Evolutionary conservation across 2,797 vertebrate species (phyloP), one percentile per base, ranked within the genome.

Genomic region (Paguma larvata): DNA sequence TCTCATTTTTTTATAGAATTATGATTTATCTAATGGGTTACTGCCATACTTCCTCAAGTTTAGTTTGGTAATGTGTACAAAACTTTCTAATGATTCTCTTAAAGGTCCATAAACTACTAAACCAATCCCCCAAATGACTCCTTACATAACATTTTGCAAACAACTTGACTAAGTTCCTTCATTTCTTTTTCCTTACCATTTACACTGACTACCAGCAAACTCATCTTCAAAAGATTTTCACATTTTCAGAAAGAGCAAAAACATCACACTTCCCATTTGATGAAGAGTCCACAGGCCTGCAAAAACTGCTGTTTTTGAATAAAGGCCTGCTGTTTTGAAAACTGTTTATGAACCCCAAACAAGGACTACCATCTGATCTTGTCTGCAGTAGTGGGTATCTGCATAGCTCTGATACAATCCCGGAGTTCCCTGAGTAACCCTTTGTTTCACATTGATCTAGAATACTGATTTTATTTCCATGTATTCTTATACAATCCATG

Each of bases 211-310:
- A 46, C 25, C 86, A 94, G 92, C 41, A 94, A 96, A 92, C 30
- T 86, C 65, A 59, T n/a, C 62, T 89, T 96, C 90, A 86, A 93
- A 97, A 91, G 63, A 91, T 82, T 70, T 89, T 63, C 85, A 75
- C 14, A 70, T 90, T 85, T 97, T 89, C 67, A 78, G 88, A 56
- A 95, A 89, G 14, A 94, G 44, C 30, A 87, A 48, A 51, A 94
- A 12, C 23, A 91, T 18, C 75, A 2, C 34, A 53, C 63, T 95
- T 78, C n/a, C 53, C 53, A 75, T 93, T 59, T 78, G 70, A 85
- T 19, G 44, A 94, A 85, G 59, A 70, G 41, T 90, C 90, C 53
- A 70, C 56, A 73, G 62, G 30, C 3, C 63, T 30, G 1, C 4
- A 67, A 94, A 75, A 67, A 93, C 25, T 59, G 16, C 77, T 83